These are phyloP conservation scores for Trisateles emortualis DNA, from an alignment of 2,888 invertebrate genomes.

Conservation along the genomic window DNA sequence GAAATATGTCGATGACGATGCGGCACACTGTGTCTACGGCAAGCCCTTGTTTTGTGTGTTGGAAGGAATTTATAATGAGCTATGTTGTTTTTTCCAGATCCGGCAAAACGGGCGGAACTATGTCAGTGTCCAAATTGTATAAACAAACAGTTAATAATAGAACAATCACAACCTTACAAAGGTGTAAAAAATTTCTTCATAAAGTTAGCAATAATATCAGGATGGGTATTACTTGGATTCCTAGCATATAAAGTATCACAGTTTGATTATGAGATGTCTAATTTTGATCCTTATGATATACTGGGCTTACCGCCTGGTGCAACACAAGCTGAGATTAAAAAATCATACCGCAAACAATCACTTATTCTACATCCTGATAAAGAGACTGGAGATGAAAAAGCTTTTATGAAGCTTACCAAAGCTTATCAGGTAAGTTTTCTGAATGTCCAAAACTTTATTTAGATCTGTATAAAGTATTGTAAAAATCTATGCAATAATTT, in stretches of 20 bases:
- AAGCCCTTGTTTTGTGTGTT: conserved; percentile 1
- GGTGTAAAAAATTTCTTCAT: conserved; percentile 93
- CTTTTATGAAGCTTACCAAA: conserved; percentile 99
- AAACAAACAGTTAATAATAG: conserved; percentile 93
- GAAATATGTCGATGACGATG: conserved; percentile 29
- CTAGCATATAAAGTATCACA: conserved; percentile 97
- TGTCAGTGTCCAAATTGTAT: conserved; percentile 97
- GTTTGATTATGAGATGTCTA: conserved; percentile 99
- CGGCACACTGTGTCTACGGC: conserved; percentile 19
- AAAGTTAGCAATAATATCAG: conserved; percentile 92
- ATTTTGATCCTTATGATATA: conserved; percentile 99
- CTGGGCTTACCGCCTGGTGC: conserved; percentile 95
- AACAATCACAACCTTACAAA: conserved; percentile 95
- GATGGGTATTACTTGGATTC: conserved; percentile 93
- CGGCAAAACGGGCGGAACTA: conserved; percentile 90
- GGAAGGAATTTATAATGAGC: conserved; percentile 13
- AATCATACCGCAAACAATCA: conserved; percentile 97
- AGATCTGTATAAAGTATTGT: no score
- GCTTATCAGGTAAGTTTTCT: conserved; percentile 90
- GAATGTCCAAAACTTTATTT: not conserved
- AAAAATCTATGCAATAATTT: no score
- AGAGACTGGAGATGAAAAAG: conserved; percentile 98
- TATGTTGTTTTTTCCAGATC: conserved; percentile 86
- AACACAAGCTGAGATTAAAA: conserved; percentile 96
- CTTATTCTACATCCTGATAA: conserved; percentile 98